Conservation (phyloP, 2,113 vertebrate species). For the Tauraco erythrolophus region DNA sequence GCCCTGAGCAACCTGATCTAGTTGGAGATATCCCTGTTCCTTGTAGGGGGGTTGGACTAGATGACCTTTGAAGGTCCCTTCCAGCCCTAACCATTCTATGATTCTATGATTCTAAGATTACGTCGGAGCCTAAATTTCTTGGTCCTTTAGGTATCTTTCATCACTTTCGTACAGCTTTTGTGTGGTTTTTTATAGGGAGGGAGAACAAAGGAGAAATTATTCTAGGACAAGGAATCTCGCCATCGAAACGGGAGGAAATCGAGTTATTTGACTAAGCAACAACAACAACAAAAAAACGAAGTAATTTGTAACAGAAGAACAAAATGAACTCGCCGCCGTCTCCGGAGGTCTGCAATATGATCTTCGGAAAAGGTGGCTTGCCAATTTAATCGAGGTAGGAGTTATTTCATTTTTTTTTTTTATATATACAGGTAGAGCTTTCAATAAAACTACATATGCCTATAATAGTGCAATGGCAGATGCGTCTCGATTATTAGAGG, state of each 20-base stretch:
- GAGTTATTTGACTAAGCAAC: constrained; percentile 64
- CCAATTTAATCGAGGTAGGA: constrained; percentile 77
- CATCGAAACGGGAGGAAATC: constrained; percentile 31
- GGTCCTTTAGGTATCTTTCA: not conserved
- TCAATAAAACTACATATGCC: constrained; percentile 80
- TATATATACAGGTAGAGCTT: constrained; percentile 74
- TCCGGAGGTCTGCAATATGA: constrained; percentile 69
- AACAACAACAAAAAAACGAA: constrained; percentile 61
- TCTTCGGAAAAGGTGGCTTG: constrained; percentile 72
- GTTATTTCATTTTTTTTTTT: constrained; percentile 79
- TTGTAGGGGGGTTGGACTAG: no score
- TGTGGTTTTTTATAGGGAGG: not conserved
- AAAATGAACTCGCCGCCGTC: constrained; percentile 52
- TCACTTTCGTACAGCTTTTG: not conserved
- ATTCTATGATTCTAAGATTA: no score
- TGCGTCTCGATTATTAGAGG: constrained; percentile 85
- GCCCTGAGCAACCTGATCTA: no score
- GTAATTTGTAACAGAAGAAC: constrained; percentile 68
- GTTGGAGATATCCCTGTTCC: no score
- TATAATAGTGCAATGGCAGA: constrained; percentile 81
- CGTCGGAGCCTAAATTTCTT: not conserved
- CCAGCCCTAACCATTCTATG: no score
- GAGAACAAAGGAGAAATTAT: not conserved
- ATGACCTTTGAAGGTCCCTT: no score
- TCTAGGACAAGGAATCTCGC: constrained; percentile 14